phyloP scores from a whole-genome alignment of 1,140 invertebrate species.

The Acyrthosiphon pisum region DNA sequence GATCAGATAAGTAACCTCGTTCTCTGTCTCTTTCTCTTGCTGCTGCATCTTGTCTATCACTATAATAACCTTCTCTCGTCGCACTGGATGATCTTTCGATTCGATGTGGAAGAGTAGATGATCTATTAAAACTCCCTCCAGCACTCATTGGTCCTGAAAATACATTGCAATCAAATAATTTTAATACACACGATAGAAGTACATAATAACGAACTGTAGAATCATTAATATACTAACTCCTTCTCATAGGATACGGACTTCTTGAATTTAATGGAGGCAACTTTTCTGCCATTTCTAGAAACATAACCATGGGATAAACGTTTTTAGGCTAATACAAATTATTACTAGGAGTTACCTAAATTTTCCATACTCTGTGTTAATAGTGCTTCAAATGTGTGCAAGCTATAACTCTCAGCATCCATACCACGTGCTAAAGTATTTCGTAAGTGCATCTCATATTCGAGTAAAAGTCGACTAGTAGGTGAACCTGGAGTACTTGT shows the following conservation, averaged over 20 bases:
- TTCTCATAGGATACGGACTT: conserved; percentile 79
- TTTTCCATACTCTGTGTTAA: conserved; percentile 95
- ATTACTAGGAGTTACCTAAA: conserved; percentile 72
- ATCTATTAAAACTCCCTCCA: conserved; percentile 70
- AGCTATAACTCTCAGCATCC: conserved; percentile 92
- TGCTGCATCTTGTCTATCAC: conserved; percentile 80
- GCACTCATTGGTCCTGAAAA: conserved; percentile 52
- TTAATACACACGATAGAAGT: neutral
- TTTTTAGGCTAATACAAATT: neutral
- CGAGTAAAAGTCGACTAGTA: conserved; percentile 83
- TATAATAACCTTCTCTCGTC: conserved; percentile 80
- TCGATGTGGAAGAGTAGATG: conserved; percentile 78
- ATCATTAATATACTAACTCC: conserved; percentile 72
- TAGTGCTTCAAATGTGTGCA: conserved; percentile 92
- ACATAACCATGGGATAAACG: conserved; percentile 58
- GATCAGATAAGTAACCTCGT: conserved; percentile 59
- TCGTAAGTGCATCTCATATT: conserved; percentile 94
- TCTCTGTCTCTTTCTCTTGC: conserved; percentile 68
- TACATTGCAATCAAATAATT: neutral
- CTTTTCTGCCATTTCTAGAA: conserved; percentile 83
- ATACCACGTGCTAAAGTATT: conserved; percentile 93
- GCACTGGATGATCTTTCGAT: conserved; percentile 68
- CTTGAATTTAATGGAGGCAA: conserved; percentile 81
- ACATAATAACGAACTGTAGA: neutral
- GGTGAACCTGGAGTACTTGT: conserved; percentile 82